phyloP scores from a whole-genome alignment of 2,888 invertebrate genomes.

The Villa cingulata region DNA sequence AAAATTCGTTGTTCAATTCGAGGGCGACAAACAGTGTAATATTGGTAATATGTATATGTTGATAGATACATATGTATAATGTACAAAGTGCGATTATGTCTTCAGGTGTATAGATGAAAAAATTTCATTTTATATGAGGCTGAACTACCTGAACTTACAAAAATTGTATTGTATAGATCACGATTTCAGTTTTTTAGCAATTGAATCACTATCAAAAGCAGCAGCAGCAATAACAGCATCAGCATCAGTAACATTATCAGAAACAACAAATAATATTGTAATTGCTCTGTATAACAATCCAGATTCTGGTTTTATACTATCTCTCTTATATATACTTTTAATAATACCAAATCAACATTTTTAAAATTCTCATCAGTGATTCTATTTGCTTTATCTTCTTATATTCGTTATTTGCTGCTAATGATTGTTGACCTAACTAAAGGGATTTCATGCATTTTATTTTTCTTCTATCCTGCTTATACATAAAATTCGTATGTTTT shows the following conservation, averaged over 20 bases:
- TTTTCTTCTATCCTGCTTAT: neutral
- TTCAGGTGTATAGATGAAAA: neutral
- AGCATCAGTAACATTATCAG: no score
- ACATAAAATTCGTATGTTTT: no score
- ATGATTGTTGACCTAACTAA: neutral
- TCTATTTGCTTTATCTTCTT: neutral
- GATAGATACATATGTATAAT: no score
- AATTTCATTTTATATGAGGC: no score
- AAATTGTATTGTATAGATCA: constrained; percentile 1
- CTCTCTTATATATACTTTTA: no score
- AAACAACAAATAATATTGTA: no score
- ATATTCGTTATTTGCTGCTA: neutral
- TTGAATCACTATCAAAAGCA: no score
- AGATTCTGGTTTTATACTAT: neutral
- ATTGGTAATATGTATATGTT: no score
- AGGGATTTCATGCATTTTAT: constrained; percentile 2
- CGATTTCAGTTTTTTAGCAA: neutral
- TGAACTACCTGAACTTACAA: no score
- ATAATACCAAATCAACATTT: constrained; percentile 6
- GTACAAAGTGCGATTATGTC: no score
- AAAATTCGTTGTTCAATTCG: constrained; percentile 6
- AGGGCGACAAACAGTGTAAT: neutral
- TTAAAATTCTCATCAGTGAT: constrained; percentile 2
- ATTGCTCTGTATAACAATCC: no score
- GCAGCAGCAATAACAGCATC: no score